Evolutionary conservation across 2,888 invertebrate genomes (phyloP), one percentile per base, ranked within the genome.

Genomic region (Hymenopus coronatus): DNA sequence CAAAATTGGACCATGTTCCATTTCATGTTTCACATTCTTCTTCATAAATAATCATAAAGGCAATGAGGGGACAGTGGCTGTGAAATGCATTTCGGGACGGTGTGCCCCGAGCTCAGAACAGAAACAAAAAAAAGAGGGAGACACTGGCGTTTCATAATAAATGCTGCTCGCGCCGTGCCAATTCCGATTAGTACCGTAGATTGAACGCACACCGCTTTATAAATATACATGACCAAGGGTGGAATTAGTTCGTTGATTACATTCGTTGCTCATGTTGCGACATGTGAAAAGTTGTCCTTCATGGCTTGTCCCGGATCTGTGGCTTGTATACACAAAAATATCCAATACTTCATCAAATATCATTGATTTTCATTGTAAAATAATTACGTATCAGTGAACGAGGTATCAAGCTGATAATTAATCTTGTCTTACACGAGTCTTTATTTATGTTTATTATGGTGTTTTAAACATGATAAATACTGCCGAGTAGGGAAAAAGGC

Each of bases 11-110:
- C 28, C 81, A 86, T 25, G 86, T 81, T 20, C 86, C 86, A 81
- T 81, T 86, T 86, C 86, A 81, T 86, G 86, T 81, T 70, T 86
- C 86, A 86, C 54, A 86, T 86, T 81, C 81, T 86, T 86, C 86
- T 81, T 81, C 86, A 86, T 86, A 86, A 86, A 86, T 86, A 86
- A 86, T 86, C 70, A 86, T 86, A 81, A 28, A 70, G 54, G 54
- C 54, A 70, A 70, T 70, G 54, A 70, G 54, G 54, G 54, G 54
- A 20, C 54, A 70, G 54, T 70, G 25, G 54, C 54, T 70, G 54
- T 25, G 54, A 70, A 70, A 70, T 70, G 54, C 54, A 70, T 70
- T 70, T 70, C 54, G 54, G 54, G 54, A 70, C 54, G 54, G 54
- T 25, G 54, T 70, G 54, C 54, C 54, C 54, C 54, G 25, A 70